Evolutionary conservation across 2,888 invertebrate species (phyloP).

Genomic region (Aleiodes testaceus): DNA sequence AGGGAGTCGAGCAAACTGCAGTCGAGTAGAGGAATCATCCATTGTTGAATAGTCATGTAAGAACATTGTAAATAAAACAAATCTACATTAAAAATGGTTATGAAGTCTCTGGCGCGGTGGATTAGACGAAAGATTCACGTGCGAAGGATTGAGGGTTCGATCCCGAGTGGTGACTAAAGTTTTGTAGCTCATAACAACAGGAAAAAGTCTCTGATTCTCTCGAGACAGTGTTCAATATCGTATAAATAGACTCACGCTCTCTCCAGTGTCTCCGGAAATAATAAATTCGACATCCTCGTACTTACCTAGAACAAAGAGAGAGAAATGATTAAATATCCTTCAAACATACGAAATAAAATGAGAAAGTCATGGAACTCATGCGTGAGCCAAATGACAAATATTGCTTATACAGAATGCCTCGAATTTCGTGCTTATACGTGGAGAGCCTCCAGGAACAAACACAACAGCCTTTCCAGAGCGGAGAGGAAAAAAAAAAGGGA

Average conservation of each 20-base stretch:
- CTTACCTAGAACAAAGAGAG: constrained; percentile 50
- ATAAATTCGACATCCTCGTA: constrained; percentile 35
- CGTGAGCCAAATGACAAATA: constrained; percentile 34
- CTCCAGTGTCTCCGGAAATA: no score
- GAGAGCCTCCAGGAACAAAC: constrained; percentile 15
- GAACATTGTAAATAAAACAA: no score
- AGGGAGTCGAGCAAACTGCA: constrained; percentile 4
- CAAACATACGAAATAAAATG: constrained; percentile 33
- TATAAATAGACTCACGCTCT: no score
- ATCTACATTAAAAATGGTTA: no score
- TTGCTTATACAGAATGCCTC: constrained; percentile 27
- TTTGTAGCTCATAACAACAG: no score
- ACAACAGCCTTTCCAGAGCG: constrained; percentile 14
- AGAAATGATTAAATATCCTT: constrained; percentile 40
- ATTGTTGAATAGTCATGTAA: no score
- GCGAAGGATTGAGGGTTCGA: no score
- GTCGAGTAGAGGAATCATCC: constrained; percentile 12
- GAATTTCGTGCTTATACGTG: constrained; percentile 22
- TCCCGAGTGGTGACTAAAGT: no score
- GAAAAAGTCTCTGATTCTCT: no score
- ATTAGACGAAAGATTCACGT: no score
- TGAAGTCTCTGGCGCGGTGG: no score
- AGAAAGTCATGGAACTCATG: constrained; percentile 23
- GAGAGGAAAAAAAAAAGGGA: constrained; percentile 34
- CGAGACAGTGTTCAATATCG: no score